Evolutionary conservation across 1,140 invertebrate species (phyloP), one percentile per base, ranked within the genome.

Genomic region (Battus philenor): DNA sequence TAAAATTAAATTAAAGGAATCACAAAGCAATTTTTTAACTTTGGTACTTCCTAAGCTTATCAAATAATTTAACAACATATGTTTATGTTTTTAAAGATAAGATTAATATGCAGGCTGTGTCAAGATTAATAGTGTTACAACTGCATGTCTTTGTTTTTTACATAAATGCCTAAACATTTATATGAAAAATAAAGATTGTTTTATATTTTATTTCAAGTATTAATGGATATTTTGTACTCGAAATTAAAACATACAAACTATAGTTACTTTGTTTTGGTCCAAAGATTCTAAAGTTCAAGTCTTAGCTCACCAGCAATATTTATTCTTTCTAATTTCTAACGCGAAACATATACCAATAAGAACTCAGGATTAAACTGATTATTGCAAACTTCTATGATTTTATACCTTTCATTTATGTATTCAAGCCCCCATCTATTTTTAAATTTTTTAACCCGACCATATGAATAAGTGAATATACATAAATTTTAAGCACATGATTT

Each of bases 1-100:
- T 56, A 61, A 53, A 54, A 10, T 34, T 36, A 46, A 48, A 51
- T 48, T 29, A 45, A 45, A n/a, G n/a, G n/a, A 10, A 48, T 30
- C 9, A 41, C 6, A 47, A 50, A 17, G 10, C 34, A 33, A 27
- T 49, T 32, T 17, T 43, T 27, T n/a, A 38, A 38, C 8, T 27
- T 12, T 13, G 10, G 15, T 20, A 24, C 29, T 16, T 41, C 17
- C 36, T n/a, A n/a, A 26, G 1, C 8, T 4, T 13, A 1, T 39
- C 7, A 26, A 39, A 24, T 8, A n/a, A 18, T 27, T 27, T 27
- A 27, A 3, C 10, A 10, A 11, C 24, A 13, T 12, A 9, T 38
- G n/a, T 22, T 11, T 36, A 36, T 24, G 10, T 38, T 38, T 26
- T 11, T 18, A 24, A 12, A 13, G 20, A 36, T n/a, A n/a, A n/a